phyloP scores from a whole-genome alignment of 1,140 invertebrate genomes.

The Cardiocondyla obscurior region DNA sequence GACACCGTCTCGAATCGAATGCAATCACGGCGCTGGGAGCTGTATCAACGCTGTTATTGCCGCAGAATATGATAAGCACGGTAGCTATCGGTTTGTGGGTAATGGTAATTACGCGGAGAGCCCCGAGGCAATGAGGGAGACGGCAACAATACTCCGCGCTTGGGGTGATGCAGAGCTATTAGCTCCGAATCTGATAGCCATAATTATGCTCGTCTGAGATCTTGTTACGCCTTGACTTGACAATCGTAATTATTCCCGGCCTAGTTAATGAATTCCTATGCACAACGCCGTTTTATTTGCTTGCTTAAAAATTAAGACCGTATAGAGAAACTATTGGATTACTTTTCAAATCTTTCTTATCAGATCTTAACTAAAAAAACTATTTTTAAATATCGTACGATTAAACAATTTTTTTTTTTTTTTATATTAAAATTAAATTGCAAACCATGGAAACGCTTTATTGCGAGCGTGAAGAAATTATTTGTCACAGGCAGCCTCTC shows the following conservation, averaged over 20 bases:
- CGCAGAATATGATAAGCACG: slow-evolving; percentile 77
- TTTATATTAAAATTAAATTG: too few species aligned
- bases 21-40: slow-evolving; percentile 65
- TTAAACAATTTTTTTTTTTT: too few species aligned
- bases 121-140: slow-evolving; percentile 69
- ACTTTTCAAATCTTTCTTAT: not conserved
- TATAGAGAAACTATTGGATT: not conserved
- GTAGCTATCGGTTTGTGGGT: slow-evolving; percentile 73
- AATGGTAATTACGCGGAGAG: slow-evolving; percentile 77
- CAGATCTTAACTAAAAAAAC: too few species aligned
- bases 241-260: slow-evolving; percentile 62
- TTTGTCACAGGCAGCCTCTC: too few species aligned
- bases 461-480: too few species aligned
- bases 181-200: slow-evolving; percentile 71
- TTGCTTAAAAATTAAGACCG: not conserved
- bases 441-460: too few species aligned
- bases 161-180: slow-evolving; percentile 71
- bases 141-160: slow-evolving; percentile 70
- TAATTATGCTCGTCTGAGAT: slow-evolving; percentile 71
- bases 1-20: slow-evolving; percentile 63
- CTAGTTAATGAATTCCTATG: slow-evolving; percentile 53
- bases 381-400: too few species aligned
- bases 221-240: slow-evolving; percentile 47
- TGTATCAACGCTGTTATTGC: slow-evolving; percentile 73
- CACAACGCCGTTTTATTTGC: slow-evolving; percentile 24